Evolutionary conservation across 2,797 vertebrate species (phyloP).

Genomic region (Halcyon badia): DNA sequence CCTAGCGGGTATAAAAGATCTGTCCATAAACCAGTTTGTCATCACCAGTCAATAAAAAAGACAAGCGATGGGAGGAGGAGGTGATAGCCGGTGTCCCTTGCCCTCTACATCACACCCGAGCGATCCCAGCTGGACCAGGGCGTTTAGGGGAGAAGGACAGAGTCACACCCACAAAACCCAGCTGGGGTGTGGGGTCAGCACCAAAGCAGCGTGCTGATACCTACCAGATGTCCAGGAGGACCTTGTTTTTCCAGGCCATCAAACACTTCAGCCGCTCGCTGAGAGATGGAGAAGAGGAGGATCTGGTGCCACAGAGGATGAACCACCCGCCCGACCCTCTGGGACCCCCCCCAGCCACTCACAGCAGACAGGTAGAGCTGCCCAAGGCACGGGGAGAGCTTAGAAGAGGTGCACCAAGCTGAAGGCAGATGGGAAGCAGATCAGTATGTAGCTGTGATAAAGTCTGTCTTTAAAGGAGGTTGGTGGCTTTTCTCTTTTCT

Average conservation of each 20-base stretch:
- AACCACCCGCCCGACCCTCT: accelerated
- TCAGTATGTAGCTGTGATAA: not conserved
- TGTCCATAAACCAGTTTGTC: slow-evolving; percentile 75
- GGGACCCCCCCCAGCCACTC: not conserved
- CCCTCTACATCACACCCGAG: accelerated
- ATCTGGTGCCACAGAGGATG: accelerated
- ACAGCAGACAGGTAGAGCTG: not conserved
- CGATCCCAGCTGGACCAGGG: accelerated
- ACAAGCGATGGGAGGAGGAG: slow-evolving; percentile 6
- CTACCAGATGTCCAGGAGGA: not conserved
- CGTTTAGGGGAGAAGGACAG: not conserved
- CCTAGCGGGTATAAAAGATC: slow-evolving; percentile 69
- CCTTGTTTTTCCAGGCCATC: not conserved
- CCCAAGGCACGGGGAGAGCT: not conserved
- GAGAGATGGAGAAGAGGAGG: accelerated
- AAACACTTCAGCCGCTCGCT: not conserved
- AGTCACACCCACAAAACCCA: not conserved
- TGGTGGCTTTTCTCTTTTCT: not conserved
- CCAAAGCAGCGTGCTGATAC: not conserved
- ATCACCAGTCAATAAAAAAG: slow-evolving; percentile 66
- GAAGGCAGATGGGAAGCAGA: not conserved
- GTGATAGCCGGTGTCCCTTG: accelerated
- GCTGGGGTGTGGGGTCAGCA: accelerated
- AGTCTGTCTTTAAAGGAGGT: not conserved
- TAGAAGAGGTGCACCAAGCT: not conserved